Evolutionary conservation across 2,888 invertebrate species (phyloP).

Genomic region (Tenodera sinensis): DNA sequence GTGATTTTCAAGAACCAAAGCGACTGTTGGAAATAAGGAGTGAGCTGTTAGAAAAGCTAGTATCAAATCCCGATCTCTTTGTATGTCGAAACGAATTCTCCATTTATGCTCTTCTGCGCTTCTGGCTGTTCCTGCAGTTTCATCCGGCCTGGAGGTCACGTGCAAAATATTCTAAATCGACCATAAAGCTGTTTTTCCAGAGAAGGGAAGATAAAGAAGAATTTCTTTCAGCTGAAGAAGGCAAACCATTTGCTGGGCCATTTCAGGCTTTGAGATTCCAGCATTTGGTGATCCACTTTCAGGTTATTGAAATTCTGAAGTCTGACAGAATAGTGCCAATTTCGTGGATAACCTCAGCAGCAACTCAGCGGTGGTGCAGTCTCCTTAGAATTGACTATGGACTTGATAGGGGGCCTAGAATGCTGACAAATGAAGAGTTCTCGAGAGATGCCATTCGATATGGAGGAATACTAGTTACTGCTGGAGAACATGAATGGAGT

Average conservation of each 20-base stretch:
- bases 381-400: conserved; percentile 66
- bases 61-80: too few species aligned
- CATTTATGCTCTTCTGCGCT: too few species aligned
- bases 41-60: too few species aligned
- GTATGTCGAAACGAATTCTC: too few species aligned
- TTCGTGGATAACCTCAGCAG: conserved; percentile 61
- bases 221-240: conserved; percentile 58
- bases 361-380: conserved; percentile 65
- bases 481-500: too few species aligned
- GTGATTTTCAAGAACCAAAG: conserved; percentile 53
- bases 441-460: too few species aligned
- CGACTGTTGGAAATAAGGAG: conserved; percentile 56
- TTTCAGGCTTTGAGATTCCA: conserved; percentile 63
- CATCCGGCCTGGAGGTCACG: too few species aligned
- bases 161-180: too few species aligned
- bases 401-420: conserved; percentile 59
- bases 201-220: conserved; percentile 41
- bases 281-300: conserved; percentile 65
- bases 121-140: too few species aligned
- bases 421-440: too few species aligned
- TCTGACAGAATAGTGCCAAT: conserved; percentile 66
- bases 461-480: too few species aligned
- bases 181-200: too few species aligned
- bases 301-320: conserved; percentile 64
- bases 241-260: conserved; percentile 57